Evolutionary conservation across 1,140 invertebrate genomes (phyloP), one percentile per base, ranked within the genome.

Genomic region (Vanessa atalanta): DNA sequence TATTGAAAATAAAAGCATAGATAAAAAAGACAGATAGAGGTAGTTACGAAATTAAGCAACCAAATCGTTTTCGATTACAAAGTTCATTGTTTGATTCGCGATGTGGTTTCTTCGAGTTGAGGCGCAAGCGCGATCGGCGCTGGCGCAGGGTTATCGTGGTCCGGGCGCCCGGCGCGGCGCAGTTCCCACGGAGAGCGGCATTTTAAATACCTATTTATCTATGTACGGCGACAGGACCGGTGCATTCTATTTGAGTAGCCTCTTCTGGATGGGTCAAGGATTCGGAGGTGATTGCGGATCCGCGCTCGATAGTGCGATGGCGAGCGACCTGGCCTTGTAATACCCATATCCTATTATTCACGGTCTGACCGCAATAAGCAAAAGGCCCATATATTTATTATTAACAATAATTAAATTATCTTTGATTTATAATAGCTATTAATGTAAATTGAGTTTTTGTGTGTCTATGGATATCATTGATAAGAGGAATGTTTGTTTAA

Each of bases 201-300:
- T 93, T 88, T 91, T 91, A 91, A 89, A 90, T 93, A 90, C 89
- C 89, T 93, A 90, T 88, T 89, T 89, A 89, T 88, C 83, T 88
- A 89, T 79, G 82, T 88, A 89, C 85, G 85, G 88, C 84, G 91
- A 93, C 89, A 93, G 88, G 87, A 88, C 84, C 80, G 83, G 81
- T 88, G 83, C 88, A 90, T 89, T 90, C 86, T 87, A 84, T 84
- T 83, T 81, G 85, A 91, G 87, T 91, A 91, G 88, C 88, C 88
- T 91, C 89, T 91, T 89, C 90, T 91, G 88, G 89, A 91, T 93
- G 89, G 89, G 91, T 93, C 91, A 93, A 93, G 91, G 91, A 93
- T 92, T 83, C 82, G 76, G 60, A 81, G 86, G 88, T 85, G 88
- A 90, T 86, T 88, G 88, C 83, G 83, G 83, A 89, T 91, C 88